A percentile compares a stretch with the other conserved stretches of the same genome.
phyloP scores from a whole-genome alignment of 2,113 vertebrate species.

The Scolopax mira region DNA sequence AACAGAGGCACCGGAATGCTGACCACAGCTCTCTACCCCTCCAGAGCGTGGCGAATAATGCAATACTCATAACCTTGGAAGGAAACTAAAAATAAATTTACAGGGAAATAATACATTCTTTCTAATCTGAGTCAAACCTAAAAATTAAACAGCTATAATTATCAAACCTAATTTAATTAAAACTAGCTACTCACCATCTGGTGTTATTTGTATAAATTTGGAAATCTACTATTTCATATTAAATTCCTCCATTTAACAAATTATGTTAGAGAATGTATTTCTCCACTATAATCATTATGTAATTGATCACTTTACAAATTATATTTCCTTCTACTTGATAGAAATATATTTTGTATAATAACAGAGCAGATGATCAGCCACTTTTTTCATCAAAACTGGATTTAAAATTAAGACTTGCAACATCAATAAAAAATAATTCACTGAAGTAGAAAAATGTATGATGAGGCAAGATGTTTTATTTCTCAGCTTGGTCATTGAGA shows the following conservation, averaged over 20 bases:
- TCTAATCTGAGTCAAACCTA: conserved; percentile 78
- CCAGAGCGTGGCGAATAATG: neutral
- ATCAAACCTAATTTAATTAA: conserved; percentile 81
- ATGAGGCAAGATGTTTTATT: neutral
- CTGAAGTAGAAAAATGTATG: neutral
- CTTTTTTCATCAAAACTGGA: conserved; percentile 53
- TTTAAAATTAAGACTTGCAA: conserved; percentile 31
- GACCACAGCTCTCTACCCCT: neutral
- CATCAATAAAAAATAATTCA: conserved; percentile 20
- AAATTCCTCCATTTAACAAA: conserved; percentile 72
- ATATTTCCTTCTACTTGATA: conserved; percentile 71
- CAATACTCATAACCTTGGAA: neutral
- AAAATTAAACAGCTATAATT: conserved; percentile 80
- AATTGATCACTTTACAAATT: conserved; percentile 72
- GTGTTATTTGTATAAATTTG: conserved; percentile 77
- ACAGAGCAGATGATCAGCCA: conserved; percentile 62
- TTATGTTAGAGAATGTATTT: conserved; percentile 60
- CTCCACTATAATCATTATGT: conserved; percentile 65
- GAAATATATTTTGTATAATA: conserved; percentile 71
- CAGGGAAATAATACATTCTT: conserved; percentile 65
- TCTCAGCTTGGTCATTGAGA: neutral
- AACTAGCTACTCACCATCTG: conserved; percentile 77
- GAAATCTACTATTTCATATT: conserved; percentile 74
- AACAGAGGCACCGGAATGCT: neutral
- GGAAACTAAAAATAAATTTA: conserved; percentile 68